Evolutionary conservation across 1,140 invertebrate species (phyloP), one percentile per base, ranked within the genome.

Genomic region (Octopus bimaculoides): DNA sequence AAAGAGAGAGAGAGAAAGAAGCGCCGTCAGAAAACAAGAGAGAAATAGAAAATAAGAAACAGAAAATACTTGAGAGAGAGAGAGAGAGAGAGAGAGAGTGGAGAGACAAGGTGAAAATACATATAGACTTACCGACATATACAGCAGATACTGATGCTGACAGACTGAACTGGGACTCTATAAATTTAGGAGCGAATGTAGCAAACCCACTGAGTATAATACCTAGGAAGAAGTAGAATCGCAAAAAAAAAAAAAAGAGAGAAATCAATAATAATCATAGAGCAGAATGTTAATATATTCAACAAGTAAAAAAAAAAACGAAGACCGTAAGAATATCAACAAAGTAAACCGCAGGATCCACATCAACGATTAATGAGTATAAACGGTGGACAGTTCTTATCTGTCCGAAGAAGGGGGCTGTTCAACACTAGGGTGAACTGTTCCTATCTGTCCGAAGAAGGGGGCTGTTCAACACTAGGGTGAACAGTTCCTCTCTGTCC

Each of bases 91-190:
- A 41, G 26, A 41, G 9, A 61, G 9, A 12, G 56, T 2, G 9
- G 56, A 61, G 56, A 17, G 17, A 4, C 17, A 12, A 17, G 1
- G 56, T 61, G 9, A 61, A 61, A 61, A 61, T 61, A 8, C 56
- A 52, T 17, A 26, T 79, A 20, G 55, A 82, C 89, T 91, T 89
- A 94, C 95, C 95, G 89, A 96, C 93, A 80, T 95, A 89, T 75
- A 95, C 85, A 14, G 95, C 94, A 4, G 95, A 94, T 53, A 90
- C 91, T 73, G 93, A 93, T 0, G 95, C 93, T 54, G 92, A 93
- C 9, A 96, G 92, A 83, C 93, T 93, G 84, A 95, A 96, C 89
- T 96, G 95, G 88, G 94, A 95, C 89, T 96, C 94, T 76, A 96
- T 94, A 81, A 90, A 92, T 87, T 96, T 96, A 0, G 95, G 95